Evolutionary conservation across 2,797 vertebrate species (phyloP).

Genomic region (Melanotaenia nigrans): DNA sequence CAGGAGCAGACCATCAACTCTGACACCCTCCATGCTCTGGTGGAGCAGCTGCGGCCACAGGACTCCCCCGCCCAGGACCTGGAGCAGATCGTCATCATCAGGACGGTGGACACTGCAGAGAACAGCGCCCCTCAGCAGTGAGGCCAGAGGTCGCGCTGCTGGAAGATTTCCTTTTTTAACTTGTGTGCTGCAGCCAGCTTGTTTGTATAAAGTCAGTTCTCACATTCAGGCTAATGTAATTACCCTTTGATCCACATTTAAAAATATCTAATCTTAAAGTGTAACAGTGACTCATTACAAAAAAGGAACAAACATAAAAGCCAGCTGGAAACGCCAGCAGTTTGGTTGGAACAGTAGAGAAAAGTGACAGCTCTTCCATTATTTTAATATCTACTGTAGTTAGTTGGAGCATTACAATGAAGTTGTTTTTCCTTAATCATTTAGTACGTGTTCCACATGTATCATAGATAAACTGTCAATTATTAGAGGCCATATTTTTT

Average conservation of each 20-base stretch:
- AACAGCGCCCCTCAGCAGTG: slow-evolving; percentile 55
- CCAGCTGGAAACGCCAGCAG: not conserved
- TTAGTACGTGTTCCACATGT: slow-evolving; percentile 19
- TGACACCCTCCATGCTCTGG: slow-evolving; percentile 77
- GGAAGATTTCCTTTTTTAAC: not conserved
- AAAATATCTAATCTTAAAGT: not conserved
- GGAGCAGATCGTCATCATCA: slow-evolving; percentile 81
- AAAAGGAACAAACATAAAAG: no score
- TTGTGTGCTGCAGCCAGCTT: not conserved
- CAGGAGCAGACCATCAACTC: slow-evolving; percentile 78
- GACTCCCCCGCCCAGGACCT: slow-evolving; percentile 60
- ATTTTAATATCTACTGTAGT: slow-evolving; percentile 30
- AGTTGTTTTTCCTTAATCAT: slow-evolving; percentile 19
- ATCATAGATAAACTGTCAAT: slow-evolving; percentile 18
- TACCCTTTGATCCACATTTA: not conserved
- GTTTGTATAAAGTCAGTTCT: slow-evolving; percentile 2
- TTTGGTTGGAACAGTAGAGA: not conserved
- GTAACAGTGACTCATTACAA: not conserved
- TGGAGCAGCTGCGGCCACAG: slow-evolving; percentile 77
- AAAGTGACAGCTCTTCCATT: slow-evolving; percentile 1
- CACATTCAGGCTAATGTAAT: slow-evolving; percentile 4
- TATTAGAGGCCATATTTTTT: slow-evolving; percentile 6
- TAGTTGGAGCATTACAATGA: slow-evolving; percentile 18
- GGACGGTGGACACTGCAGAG: slow-evolving; percentile 73
- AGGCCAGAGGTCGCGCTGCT: slow-evolving; percentile 8